Evolutionary conservation across 2,797 vertebrate species (phyloP), one percentile per base, ranked within the genome.

Genomic region (Crax fasciolata): DNA sequence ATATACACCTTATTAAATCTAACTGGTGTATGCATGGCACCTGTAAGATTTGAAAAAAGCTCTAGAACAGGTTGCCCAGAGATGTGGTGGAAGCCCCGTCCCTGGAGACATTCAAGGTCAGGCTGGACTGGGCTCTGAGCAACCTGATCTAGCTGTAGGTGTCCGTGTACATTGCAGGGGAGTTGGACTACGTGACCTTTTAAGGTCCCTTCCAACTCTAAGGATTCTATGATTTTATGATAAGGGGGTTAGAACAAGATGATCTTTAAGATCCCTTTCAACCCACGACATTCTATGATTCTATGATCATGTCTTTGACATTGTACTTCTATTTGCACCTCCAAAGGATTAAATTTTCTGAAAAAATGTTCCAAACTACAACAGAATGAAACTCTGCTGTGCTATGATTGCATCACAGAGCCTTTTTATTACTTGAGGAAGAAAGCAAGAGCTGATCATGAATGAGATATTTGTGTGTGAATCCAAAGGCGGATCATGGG

Each of bases 371-470:
- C 3, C 1, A 84, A 93, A 83, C 0, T 5, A 3, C 5, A 10
- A 61, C 57, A 44, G 51, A 87, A 46, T 57, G 51, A 66, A 93
- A n/a, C 32, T 94, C 66, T 28, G 14, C 79, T 2, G 2, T 41
- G 51, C 65, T 51, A 48, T 59, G 62, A 21, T 46, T 84, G 76
- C 77, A 86, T 48, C 55, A 68, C 68, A 91, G 54, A 93, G 61
- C 13, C 24, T 62, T 84, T 94, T 91, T 90, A 51, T 92, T 89
- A 72, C 30, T 43, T 3, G 0, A 30, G 66, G 73, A 94, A 92
- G 79, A 78, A 87, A 93, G 70, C 62, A 63, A 76, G 87, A 94
- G 82, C 89, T 92, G 92, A 94, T 85, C 59, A 28, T 76, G 84
- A 91, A 91, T 75, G 77, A 86, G 62, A 46, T 70, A 59, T 78